Conservation (phyloP, 2,797 vertebrate species). For the Lepilemur ruficaudatus region DNA sequence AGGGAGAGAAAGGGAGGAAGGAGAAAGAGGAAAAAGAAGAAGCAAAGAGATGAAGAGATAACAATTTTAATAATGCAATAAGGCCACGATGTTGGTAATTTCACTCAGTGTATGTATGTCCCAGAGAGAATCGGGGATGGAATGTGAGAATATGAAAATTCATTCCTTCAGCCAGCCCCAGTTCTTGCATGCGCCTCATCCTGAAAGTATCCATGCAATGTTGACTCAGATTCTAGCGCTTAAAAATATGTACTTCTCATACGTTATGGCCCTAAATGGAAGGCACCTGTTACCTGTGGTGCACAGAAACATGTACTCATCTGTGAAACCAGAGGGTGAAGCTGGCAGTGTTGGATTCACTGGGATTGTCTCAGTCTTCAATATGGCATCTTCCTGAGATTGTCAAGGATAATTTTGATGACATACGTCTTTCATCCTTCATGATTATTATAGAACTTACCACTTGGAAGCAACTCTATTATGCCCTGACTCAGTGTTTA, state of each 20-base stretch:
- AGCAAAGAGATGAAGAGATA: not conserved
- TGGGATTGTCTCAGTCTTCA: not conserved
- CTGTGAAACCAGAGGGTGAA: not conserved
- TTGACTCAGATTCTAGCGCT: not conserved
- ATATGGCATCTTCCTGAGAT: not conserved
- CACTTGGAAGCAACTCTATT: not conserved
- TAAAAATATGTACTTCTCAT: not conserved
- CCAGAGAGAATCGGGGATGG: not conserved
- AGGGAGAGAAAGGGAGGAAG: not conserved
- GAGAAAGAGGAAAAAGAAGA: not conserved
- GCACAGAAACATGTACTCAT: not conserved
- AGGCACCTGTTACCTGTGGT: not conserved
- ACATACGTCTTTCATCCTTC: not conserved
- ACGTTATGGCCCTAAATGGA: not conserved
- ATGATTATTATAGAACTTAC: not conserved
- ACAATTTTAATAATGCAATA: not conserved
- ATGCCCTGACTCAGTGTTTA: not conserved
- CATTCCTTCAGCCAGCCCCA: not conserved
- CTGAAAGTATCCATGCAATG: accelerated
- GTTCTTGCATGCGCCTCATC: not conserved
- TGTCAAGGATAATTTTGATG: not conserved
- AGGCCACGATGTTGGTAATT: not conserved
- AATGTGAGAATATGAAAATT: not conserved
- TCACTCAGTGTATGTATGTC: not conserved
- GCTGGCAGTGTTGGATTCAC: not conserved